Base-by-base conservation (phyloP, 2,113 vertebrate genomes). In the Coptodon rendalli region DNA sequence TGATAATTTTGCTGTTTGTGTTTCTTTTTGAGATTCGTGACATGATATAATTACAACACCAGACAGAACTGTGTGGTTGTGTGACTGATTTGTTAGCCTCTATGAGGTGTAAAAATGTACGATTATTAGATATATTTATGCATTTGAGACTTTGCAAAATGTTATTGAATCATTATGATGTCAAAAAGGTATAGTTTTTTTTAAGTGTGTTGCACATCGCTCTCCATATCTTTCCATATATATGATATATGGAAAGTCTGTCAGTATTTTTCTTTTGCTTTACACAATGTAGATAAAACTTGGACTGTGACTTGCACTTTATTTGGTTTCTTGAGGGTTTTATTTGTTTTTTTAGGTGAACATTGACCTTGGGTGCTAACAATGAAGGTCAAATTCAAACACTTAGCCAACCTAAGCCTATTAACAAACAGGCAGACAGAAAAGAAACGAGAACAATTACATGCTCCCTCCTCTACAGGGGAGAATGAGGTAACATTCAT, bases 51-150 rank as follows among this genome's bases (percentile, higher is more conserved):
- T 22, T 43, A 24, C 5, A 43, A 43, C 11, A 2, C 38, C 0
- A 71, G 36, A 71, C 34, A 13, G 10, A 40, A 43, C 0, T 71
- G 36, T 24, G 22, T 71, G 66, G 9, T 40, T 0, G 2, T 66
- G 29, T 34, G 34, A 5, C 36, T 7, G 31, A 2, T n/a, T 68
- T 6, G 5, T 29, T 13, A 57, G 24, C 56, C 56, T 57, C 56
- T 57, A 29, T 8, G 24, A 57, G 13, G 24, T 16, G 56, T 57
- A 57, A 36, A 36, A 36, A 36, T 13, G 0, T 16, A 57, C 3
- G 2, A 57, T 57, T 57, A 16, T 57, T 9, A 57, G 13, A 57
- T 57, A 29, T 1, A 16, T 57, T 27, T 57, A 12, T 27, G 54
- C 24, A 57, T 57, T 5, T 57, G 7, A 29, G 56, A 57, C 8